Conservation (phyloP, 1,140 invertebrate species). For the Carposina sasakii region DNA sequence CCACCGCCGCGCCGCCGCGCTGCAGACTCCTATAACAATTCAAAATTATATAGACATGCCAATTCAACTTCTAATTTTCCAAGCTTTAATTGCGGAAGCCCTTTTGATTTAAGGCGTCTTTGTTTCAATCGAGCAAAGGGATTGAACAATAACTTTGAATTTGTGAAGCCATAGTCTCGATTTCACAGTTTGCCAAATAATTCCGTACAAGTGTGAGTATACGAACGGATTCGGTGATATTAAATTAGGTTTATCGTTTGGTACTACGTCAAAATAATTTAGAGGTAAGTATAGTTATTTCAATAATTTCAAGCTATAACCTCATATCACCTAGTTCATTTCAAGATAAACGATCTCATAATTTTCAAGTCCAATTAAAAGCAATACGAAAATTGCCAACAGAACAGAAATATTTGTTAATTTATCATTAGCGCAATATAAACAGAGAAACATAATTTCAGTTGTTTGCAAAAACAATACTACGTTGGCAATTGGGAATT, state of each 20-base stretch:
- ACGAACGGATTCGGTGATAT: not conserved
- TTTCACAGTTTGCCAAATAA: no score
- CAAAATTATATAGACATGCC: conserved; percentile 13
- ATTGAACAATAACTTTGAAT: not conserved
- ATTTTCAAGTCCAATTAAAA: no score
- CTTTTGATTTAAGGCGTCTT: not conserved
- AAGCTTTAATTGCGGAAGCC: conserved; percentile 10
- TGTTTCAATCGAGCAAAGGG: not conserved
- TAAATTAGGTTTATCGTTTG: not conserved
- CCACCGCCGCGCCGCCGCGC: conserved; percentile 11
- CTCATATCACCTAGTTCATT: no score
- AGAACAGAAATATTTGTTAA: no score
- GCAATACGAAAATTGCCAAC: no score
- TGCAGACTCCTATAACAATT: conserved; percentile 20
- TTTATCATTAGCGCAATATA: no score
- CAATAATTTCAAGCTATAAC: not conserved
- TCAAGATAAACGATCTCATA: no score
- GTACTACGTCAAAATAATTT: not conserved
- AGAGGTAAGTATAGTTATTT: not conserved
- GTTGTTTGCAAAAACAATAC: no score
- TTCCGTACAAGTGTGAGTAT: no score
- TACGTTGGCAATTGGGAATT: no score
- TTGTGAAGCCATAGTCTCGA: not conserved
- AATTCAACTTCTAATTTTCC: conserved; percentile 14
- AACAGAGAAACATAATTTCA: no score